Percentiles rank a stretch among this genome's conserved stretches.
phyloP scores from a whole-genome alignment of 2,797 vertebrate genomes.

The Sebastes trivittatus region DNA sequence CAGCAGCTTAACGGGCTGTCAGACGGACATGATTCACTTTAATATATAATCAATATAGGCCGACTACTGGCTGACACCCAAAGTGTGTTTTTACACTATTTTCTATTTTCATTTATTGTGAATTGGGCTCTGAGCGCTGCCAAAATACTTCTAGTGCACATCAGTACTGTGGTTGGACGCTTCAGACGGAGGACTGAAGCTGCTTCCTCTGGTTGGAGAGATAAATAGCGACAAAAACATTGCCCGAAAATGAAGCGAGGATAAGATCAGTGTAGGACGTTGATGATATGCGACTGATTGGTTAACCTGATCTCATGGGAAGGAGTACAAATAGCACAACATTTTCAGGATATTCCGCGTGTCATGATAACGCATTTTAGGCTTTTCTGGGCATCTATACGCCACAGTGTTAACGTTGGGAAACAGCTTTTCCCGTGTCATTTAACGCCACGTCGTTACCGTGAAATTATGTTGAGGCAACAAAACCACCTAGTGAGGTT shows the following conservation, averaged over 20 bases:
- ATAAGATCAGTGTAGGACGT: neutral
- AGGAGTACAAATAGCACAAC: no score
- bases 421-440: no score
- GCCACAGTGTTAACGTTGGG: no score
- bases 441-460: no score
- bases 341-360: no score
- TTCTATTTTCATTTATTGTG: neutral
- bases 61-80: neutral
- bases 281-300: no score
- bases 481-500: no score
- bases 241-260: neutral
- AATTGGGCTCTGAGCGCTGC: neutral
- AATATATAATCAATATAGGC: neutral
- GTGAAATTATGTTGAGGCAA: no score
- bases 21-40: neutral
- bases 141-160: neutral
- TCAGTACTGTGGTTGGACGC: neutral
- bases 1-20: neutral
- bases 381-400: no score
- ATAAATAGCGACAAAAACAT: no score
- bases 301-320: no score
- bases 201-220: neutral
- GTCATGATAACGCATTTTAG: no score
- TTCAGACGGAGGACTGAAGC: neutral
- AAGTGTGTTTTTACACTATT: neutral